Evolutionary conservation across 2,888 invertebrate genomes (phyloP).

Genomic region (Marronus borbonicus): DNA sequence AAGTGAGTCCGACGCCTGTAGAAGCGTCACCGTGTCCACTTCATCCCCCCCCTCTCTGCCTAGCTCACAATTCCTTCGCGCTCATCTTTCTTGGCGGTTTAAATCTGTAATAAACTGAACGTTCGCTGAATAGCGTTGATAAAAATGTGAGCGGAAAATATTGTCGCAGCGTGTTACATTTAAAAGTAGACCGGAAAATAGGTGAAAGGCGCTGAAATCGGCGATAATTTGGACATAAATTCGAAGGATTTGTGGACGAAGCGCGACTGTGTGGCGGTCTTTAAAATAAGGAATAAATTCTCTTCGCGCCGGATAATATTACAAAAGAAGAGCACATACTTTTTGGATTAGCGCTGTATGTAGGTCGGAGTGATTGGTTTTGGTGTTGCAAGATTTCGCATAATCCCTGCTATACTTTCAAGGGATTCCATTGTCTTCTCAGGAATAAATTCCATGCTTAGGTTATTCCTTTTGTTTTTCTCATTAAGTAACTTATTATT

Average conservation of each 20-base stretch:
- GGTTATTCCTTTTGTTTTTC: too few species aligned
- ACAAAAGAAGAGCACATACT: too few species aligned
- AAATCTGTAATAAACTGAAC: conserved; percentile 36
- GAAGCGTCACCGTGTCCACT: not conserved
- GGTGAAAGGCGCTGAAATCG: not conserved
- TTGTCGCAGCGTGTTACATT: not conserved
- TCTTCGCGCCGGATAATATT: too few species aligned
- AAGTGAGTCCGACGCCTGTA: not conserved
- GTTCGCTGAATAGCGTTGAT: conserved; percentile 21
- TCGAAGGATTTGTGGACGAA: not conserved
- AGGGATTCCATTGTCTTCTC: too few species aligned
- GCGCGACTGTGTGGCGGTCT: too few species aligned
- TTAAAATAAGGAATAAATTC: too few species aligned
- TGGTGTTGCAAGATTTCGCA: too few species aligned
- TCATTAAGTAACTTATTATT: too few species aligned
- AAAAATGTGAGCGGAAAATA: conserved; percentile 24
- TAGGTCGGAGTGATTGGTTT: too few species aligned
- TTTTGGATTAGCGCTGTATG: too few species aligned
- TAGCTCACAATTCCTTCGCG: not conserved
- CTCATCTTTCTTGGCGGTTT: not conserved
- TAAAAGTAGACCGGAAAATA: not conserved
- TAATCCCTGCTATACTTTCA: too few species aligned
- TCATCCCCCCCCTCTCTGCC: not conserved
- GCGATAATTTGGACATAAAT: not conserved
- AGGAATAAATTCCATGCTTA: too few species aligned